Percentiles rank a stretch among this genome's conserved stretches.
phyloP scores from a whole-genome alignment of 2,113 vertebrate species.

The Procavia capensis region DNA sequence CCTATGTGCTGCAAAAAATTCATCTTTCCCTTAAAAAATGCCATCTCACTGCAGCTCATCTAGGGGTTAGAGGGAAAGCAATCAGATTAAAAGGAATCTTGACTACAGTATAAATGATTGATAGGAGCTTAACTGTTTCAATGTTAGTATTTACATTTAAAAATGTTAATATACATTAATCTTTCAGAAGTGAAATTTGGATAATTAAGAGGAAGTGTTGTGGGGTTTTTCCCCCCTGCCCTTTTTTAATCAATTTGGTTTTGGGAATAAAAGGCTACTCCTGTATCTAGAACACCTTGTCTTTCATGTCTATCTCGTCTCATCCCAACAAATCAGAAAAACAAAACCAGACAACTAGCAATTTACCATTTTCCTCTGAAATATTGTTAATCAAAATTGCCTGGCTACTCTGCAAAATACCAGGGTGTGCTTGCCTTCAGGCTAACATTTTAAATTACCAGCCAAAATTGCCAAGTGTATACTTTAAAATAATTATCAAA shows the following conservation, averaged over 20 bases:
- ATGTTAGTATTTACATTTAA: background rate
- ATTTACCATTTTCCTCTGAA: background rate
- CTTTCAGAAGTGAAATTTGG: conserved; percentile 16
- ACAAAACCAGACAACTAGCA: background rate
- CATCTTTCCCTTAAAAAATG: conserved; percentile 46
- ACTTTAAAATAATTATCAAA: background rate
- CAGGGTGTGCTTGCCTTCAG: background rate
- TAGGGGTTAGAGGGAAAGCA: conserved; percentile 30
- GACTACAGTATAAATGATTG: background rate
- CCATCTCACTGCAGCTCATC: background rate
- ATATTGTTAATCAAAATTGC: background rate
- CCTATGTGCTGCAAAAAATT: background rate
- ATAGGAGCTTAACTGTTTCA: background rate
- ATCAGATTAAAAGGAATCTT: conserved; percentile 49
- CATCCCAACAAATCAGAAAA: background rate
- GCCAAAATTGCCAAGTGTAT: background rate
- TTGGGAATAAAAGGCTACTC: background rate
- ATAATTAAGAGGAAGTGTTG: background rate
- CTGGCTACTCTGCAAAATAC: too few relatives aligned
- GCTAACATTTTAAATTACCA: background rate
- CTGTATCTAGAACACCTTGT: background rate
- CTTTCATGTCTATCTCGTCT: background rate
- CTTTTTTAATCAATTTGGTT: background rate
- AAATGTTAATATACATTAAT: background rate
- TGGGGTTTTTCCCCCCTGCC: background rate